Percentiles rank a stretch among this genome's conserved stretches.
Conservation (phyloP, 2,113 vertebrate species). For the Myxocyprinus asiaticus region DNA sequence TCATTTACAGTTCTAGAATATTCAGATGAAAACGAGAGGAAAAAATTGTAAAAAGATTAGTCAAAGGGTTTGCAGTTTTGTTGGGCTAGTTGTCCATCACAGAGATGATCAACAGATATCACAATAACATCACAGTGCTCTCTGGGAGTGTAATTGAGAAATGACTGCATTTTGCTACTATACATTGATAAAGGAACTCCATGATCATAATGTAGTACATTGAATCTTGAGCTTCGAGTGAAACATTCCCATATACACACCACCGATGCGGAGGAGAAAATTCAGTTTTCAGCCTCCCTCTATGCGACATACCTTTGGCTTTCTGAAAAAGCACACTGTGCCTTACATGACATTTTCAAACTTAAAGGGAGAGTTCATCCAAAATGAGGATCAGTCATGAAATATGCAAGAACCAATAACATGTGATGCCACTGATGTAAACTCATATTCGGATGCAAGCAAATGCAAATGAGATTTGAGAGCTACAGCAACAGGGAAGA, state of each 20-base stretch:
- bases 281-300: constrained; percentile 9
- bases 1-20: neutral
- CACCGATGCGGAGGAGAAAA: neutral
- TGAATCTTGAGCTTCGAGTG: no score
- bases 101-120: neutral
- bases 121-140: neutral
- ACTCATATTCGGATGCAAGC: no score
- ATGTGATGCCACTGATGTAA: no score
- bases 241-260: constrained; percentile 12
- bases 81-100: neutral
- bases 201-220: neutral
- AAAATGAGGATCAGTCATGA: neutral
- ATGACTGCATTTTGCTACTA: neutral
- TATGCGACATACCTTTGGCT: constrained; percentile 39
- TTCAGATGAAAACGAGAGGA: neutral
- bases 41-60: neutral
- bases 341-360: neutral
- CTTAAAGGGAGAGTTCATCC: neutral
- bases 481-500: no score
- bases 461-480: no score
- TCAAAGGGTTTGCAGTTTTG: neutral
- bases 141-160: neutral
- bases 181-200: neutral
- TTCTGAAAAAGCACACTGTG: constrained; percentile 27
- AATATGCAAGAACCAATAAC: no score